Percentiles rank a stretch among this genome's conserved stretches.
phyloP scores from a whole-genome alignment of 2,797 vertebrate genomes.

The Taeniopygia guttata region DNA sequence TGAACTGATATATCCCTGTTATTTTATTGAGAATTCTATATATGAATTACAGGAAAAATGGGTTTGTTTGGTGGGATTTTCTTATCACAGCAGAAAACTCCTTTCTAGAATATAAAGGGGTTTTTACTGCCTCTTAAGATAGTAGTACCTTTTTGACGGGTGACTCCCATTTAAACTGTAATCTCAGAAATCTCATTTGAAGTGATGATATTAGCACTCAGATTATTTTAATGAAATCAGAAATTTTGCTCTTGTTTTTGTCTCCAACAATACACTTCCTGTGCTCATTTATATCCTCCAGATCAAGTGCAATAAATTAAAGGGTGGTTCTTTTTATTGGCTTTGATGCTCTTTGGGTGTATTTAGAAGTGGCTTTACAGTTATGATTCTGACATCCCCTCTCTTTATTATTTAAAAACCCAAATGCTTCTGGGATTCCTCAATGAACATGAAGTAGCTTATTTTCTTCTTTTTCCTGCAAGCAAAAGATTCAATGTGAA shows the following conservation, averaged over 20 bases:
- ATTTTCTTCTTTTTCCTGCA: background rate
- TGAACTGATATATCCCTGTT: accelerated
- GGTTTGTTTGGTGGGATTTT: background rate
- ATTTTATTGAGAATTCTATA: background rate
- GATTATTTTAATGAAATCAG: background rate
- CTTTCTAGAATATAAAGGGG: background rate
- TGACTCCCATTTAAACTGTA: background rate
- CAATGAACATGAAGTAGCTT: background rate
- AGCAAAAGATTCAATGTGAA: background rate
- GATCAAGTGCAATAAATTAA: background rate
- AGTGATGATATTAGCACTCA: background rate
- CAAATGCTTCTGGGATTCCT: background rate
- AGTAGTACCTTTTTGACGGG: background rate
- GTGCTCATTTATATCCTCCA: background rate
- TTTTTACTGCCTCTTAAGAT: background rate
- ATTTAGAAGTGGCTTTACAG: background rate
- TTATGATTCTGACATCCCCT: background rate
- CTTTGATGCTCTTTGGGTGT: background rate
- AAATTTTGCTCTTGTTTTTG: background rate
- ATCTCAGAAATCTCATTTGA: background rate
- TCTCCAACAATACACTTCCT: background rate
- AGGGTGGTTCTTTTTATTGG: background rate
- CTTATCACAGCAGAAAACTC: background rate
- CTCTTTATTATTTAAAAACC: background rate
- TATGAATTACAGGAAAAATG: background rate